Evolutionary conservation across 2,113 vertebrate species (phyloP).

Genomic region (Lonchura striata): DNA sequence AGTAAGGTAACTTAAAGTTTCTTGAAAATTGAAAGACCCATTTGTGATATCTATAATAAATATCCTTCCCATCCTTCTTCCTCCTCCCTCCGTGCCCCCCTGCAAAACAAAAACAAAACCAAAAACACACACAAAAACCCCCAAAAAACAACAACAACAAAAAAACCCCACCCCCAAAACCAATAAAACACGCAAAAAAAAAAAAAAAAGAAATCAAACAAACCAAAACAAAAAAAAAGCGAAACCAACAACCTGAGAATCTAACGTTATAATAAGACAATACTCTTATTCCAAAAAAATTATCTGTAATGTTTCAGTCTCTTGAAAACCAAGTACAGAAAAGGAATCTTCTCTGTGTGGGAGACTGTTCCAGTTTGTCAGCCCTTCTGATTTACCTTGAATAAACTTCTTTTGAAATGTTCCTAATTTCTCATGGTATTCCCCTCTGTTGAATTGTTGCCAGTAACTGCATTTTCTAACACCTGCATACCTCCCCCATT

Average conservation of each 20-base stretch:
- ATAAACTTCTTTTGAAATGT: neutral
- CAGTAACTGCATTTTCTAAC: neutral
- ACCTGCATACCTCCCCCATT: neutral
- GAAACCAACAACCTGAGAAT: neutral
- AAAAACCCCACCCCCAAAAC: neutral
- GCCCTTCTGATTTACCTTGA: neutral
- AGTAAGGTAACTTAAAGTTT: neutral
- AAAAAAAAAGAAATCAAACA: neutral
- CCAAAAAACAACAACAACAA: too few relatives aligned
- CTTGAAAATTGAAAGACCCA: neutral
- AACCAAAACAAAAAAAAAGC: neutral
- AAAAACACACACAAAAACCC: too few relatives aligned
- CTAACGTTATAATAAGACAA: neutral
- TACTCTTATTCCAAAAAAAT: neutral
- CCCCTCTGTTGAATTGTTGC: neutral
- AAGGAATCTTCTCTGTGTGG: neutral
- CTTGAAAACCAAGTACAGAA: neutral
- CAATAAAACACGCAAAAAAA: neutral
- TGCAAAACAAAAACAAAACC: neutral
- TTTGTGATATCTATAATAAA: neutral
- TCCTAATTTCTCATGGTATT: neutral
- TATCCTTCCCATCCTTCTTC: neutral
- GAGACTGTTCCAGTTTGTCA: neutral
- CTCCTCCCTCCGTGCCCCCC: rapidly evolving
- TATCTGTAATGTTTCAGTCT: neutral